Percentiles rank a stretch among this genome's conserved stretches.
Evolutionary conservation across 1,140 invertebrate species (phyloP).

Genomic region (Drosophila jambulina): DNA sequence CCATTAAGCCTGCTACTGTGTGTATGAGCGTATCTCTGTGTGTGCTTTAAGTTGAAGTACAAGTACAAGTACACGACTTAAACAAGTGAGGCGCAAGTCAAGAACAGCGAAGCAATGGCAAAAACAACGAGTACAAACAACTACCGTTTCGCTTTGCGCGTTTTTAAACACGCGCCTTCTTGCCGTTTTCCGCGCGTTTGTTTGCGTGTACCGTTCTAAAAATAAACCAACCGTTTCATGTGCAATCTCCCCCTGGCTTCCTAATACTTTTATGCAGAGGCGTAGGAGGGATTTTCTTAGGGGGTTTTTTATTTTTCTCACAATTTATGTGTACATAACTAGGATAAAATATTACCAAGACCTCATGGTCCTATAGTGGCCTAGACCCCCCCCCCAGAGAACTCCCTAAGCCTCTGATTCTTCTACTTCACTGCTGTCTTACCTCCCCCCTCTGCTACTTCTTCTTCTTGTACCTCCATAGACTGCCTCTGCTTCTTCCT

Average conservation of each 20-base stretch:
- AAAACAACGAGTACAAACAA: conserved; percentile 28
- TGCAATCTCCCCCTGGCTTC: conserved; percentile 48
- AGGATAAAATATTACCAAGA: not conserved
- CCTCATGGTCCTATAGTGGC: not conserved
- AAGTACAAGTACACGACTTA: conserved; percentile 46
- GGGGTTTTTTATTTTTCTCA: not conserved
- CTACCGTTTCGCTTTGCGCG: conserved; percentile 52
- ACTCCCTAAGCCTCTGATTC: not conserved
- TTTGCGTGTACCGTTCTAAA: conserved; percentile 70
- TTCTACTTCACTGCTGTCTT: not conserved
- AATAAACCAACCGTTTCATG: conserved; percentile 73
- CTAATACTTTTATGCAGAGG: not conserved
- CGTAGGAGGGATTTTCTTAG: not conserved
- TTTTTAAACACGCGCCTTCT: conserved; percentile 53
- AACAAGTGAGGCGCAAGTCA: conserved; percentile 45
- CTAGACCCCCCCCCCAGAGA: not conserved
- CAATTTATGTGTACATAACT: not conserved
- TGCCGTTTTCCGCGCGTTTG: conserved; percentile 30
- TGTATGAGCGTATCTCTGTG: conserved; percentile 5
- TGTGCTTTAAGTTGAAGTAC: conserved; percentile 45
- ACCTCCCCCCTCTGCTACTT: not conserved
- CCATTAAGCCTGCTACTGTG: conserved; percentile 24
- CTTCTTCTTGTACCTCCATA: not conserved
- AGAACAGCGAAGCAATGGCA: conserved; percentile 17
- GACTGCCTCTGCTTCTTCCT: conserved; percentile 20